Conservation (phyloP, 2,113 vertebrate species). For the Lepisosteus oculatus region DNA sequence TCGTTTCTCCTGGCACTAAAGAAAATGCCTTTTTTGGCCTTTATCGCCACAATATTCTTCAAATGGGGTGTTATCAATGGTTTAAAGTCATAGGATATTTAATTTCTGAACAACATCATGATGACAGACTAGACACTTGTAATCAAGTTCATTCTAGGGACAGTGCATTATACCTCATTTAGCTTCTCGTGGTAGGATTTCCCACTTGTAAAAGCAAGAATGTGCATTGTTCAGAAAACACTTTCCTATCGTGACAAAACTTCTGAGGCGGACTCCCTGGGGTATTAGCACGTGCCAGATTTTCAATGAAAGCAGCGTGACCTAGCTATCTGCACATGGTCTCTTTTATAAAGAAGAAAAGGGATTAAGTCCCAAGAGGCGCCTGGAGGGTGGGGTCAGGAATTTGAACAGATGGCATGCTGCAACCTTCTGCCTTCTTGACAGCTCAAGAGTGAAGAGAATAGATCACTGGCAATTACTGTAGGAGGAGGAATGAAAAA, state of each 20-base stretch:
- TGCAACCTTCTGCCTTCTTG: conserved; percentile 42
- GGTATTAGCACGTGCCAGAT: conserved; percentile 48
- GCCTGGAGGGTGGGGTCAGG: conserved; percentile 59
- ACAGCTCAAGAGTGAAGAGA: conserved; percentile 46
- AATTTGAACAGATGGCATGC: conserved; percentile 80
- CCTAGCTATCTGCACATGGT: conserved; percentile 48
- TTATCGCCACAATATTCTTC: too few relatives aligned
- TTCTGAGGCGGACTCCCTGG: conserved; percentile 45
- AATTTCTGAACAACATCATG: too few relatives aligned
- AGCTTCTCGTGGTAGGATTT: not conserved
- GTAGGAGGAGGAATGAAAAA: conserved; percentile 42
- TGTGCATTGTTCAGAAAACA: conserved; percentile 36
- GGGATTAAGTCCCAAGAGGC: conserved; percentile 47
- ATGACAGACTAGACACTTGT: too few relatives aligned
- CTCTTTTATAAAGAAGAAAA: conserved; percentile 53
- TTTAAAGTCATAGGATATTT: too few relatives aligned
- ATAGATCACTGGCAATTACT: conserved; percentile 62
- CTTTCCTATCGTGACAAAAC: conserved; percentile 43
- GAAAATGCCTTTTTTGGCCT: too few relatives aligned
- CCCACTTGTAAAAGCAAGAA: conserved; percentile 1
- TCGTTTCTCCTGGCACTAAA: too few relatives aligned
- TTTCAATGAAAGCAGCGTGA: conserved; percentile 43
- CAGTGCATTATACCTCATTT: too few relatives aligned
- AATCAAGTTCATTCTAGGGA: too few relatives aligned
- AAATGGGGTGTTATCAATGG: too few relatives aligned